Evolutionary conservation across 2,888 invertebrate genomes (phyloP).

Genomic region (Galerucella calmariensis): DNA sequence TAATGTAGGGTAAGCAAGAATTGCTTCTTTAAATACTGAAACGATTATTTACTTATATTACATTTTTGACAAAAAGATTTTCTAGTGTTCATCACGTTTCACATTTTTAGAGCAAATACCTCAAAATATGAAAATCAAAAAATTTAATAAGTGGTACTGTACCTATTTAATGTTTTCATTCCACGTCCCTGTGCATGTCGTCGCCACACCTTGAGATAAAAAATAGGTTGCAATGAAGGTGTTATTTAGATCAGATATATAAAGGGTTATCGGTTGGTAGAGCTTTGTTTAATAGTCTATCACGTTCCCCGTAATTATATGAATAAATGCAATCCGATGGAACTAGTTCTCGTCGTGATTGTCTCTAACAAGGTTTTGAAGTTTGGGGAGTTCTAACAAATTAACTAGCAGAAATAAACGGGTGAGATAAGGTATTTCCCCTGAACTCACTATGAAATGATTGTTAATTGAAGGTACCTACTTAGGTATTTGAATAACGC

Average conservation of each 20-base stretch:
- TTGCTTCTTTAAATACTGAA: no score
- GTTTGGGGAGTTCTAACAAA: background rate
- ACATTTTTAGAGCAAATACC: no score
- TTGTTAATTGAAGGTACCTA: no score
- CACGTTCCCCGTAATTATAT: conserved; percentile 43
- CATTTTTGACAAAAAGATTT: no score
- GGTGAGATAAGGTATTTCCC: background rate
- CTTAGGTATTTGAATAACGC: no score
- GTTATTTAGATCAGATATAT: conserved; percentile 47
- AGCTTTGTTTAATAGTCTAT: conserved; percentile 47
- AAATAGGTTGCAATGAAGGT: conserved; percentile 43
- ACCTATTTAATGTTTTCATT: no score
- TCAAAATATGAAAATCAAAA: no score
- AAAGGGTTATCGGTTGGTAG: conserved; percentile 35
- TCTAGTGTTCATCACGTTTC: no score
- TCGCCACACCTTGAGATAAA: conserved; percentile 40
- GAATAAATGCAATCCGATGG: conserved; percentile 45
- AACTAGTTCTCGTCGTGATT: conserved; percentile 8
- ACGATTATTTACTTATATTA: no score
- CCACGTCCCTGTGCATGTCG: conserved; percentile 4
- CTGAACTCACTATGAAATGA: background rate
- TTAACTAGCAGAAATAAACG: background rate
- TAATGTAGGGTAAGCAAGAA: no score
- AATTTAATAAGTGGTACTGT: no score
- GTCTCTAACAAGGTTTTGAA: background rate